A percentile compares a stretch with the other conserved stretches of the same genome.
phyloP scores from a whole-genome alignment of 2,888 invertebrate species.

The Penaeus monodon region DNA sequence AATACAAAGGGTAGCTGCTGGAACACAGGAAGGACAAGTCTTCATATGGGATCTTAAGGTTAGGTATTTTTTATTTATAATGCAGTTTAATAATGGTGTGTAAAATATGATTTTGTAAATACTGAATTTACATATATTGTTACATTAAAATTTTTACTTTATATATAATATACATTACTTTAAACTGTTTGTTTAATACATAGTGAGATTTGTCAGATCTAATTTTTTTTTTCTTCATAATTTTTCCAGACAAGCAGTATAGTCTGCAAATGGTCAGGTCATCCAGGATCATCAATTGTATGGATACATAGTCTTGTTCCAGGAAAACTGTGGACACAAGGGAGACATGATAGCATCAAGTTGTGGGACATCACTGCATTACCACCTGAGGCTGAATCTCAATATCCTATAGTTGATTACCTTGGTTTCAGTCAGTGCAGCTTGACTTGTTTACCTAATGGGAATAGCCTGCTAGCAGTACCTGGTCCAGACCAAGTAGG shows the following conservation, averaged over 20 bases:
- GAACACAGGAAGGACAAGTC: constrained; percentile 60
- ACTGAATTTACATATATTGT: background rate
- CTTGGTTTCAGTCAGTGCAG: constrained; percentile 61
- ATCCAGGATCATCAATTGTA: constrained; percentile 37
- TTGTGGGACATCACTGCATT: constrained; percentile 44
- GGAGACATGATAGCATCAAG: constrained; percentile 43
- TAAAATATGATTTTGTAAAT: background rate
- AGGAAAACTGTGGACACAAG: constrained; percentile 50
- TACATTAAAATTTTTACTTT: too few species aligned
- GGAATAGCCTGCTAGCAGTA: constrained; percentile 44
- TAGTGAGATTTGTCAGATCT: background rate
- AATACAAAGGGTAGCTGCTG: constrained; percentile 49
- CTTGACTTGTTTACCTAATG: constrained; percentile 4
- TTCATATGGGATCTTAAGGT: constrained; percentile 64
- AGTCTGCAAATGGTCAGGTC: constrained; percentile 41
- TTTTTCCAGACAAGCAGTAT: constrained; percentile 44
- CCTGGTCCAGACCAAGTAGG: constrained; percentile 58
- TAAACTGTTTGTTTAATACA: too few species aligned
- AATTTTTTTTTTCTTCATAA: background rate
- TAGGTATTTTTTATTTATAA: constrained; percentile 19
- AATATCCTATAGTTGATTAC: constrained; percentile 49
- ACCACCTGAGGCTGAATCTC: constrained; percentile 5
- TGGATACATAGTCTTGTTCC: constrained; percentile 46
- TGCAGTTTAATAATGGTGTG: background rate
- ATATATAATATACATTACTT: too few species aligned